Evolutionary conservation across 2,797 vertebrate species (phyloP).

Genomic region (Mareca penelope): DNA sequence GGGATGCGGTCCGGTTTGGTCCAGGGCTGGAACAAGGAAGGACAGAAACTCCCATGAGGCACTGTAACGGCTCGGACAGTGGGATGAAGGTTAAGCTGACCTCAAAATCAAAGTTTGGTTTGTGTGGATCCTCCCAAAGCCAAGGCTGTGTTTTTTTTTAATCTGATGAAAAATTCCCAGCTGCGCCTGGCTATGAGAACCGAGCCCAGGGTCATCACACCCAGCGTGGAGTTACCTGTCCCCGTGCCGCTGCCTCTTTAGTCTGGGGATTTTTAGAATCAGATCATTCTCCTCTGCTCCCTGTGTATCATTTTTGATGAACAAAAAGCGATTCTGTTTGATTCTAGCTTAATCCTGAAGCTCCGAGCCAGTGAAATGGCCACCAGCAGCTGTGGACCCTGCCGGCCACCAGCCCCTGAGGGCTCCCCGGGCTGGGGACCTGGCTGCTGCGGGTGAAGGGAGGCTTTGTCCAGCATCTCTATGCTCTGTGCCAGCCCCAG

Average conservation of each 20-base stretch:
- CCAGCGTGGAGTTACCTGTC: not conserved
- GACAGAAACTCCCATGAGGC: not conserved
- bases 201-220: not conserved
- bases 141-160: not conserved
- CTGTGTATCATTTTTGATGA: not conserved
- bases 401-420: rapidly evolving
- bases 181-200: not conserved
- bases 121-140: not conserved
- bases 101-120: not conserved
- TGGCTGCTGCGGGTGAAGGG: not conserved
- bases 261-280: not conserved
- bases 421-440: not conserved
- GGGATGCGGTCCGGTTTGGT: not conserved
- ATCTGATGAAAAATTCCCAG: not conserved
- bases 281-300: not conserved
- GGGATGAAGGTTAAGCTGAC: not conserved
- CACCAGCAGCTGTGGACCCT: not conserved
- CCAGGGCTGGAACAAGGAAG: not conserved
- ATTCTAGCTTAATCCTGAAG: not conserved
- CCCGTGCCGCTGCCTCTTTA: not conserved
- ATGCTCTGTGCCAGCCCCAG: not conserved
- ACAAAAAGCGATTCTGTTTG: not conserved
- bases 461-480: not conserved
- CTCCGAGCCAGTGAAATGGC: not conserved
- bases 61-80: not conserved